A percentile compares a stretch with the other conserved stretches of the same genome.
Conservation (phyloP, 2,888 invertebrate genomes). For the Panzeria rudis region DNA sequence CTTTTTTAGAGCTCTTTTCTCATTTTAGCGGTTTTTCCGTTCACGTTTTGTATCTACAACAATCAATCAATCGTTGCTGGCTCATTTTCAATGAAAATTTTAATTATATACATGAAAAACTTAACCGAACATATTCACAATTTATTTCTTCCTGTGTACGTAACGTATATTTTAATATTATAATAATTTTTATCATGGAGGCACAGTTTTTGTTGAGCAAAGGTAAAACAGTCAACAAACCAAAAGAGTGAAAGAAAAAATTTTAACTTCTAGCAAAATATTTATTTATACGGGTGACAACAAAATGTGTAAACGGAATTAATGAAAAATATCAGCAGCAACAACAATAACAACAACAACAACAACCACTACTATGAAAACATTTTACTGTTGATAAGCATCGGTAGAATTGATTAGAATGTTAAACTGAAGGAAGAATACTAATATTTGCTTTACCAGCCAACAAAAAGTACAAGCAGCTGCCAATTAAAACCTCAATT, state of each 20-base stretch:
- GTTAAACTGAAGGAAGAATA: constrained; percentile 20
- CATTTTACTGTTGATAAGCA: constrained; percentile 49
- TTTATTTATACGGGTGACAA: constrained; percentile 66
- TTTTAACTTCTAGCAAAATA: constrained; percentile 55
- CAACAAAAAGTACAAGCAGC: constrained; percentile 36
- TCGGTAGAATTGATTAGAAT: constrained; percentile 63
- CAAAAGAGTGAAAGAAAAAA: constrained; percentile 39
- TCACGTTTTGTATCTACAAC: too few species aligned
- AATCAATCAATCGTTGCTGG: too few species aligned
- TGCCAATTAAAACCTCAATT: constrained; percentile 24
- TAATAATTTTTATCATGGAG: constrained; percentile 41
- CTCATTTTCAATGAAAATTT: not conserved
- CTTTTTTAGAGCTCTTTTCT: too few species aligned
- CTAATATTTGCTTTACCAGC: constrained; percentile 23
- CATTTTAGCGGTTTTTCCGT: too few species aligned
- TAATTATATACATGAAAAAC: not conserved
- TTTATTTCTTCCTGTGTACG: not conserved
- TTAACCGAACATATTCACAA: not conserved
- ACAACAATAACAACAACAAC: too few species aligned
- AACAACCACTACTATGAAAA: constrained; percentile 32
- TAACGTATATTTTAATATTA: constrained; percentile 52
- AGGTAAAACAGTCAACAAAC: constrained; percentile 46
- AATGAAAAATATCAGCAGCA: constrained; percentile 39
- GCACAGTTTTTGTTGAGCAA: constrained; percentile 23
- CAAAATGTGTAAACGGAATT: constrained; percentile 61